Conservation (phyloP, 30 jellyfish, hydroid and myxozoan species). For the Rhopilema esculentum region DNA sequence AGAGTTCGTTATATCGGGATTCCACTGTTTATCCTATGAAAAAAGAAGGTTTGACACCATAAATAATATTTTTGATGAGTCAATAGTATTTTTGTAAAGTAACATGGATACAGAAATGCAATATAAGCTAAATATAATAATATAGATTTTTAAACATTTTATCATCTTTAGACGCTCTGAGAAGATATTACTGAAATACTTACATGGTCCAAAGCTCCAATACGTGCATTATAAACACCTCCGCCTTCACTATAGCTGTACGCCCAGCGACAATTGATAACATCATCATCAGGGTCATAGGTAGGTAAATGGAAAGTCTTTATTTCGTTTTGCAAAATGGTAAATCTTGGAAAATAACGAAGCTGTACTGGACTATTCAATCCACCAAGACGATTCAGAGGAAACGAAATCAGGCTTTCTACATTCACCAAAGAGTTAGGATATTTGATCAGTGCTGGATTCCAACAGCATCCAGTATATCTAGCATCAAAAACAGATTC, state of each 20-base stretch:
- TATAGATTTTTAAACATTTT: neutral
- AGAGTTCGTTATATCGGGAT: too few species aligned
- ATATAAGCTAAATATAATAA: too few species aligned
- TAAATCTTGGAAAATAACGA: neutral
- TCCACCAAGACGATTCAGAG: neutral
- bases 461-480: constrained; percentile 45
- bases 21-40: too few species aligned
- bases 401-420: constrained; percentile 17
- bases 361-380: constrained; percentile 50
- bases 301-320: neutral
- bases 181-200: neutral
- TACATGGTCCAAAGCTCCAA: constrained; percentile 14
- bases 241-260: constrained; percentile 22
- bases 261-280: constrained; percentile 35
- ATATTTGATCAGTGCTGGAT: neutral
- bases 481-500: neutral
- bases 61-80: too few species aligned
- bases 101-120: too few species aligned
- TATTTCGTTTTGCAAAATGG: neutral
- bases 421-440: constrained; percentile 29
- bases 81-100: too few species aligned
- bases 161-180: neutral
- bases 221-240: constrained; percentile 13
- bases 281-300: constrained; percentile 25
- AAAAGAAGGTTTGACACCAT: too few species aligned